Evolutionary conservation across 2,797 vertebrate species (phyloP).

Genomic region (Todus mexicanus): DNA sequence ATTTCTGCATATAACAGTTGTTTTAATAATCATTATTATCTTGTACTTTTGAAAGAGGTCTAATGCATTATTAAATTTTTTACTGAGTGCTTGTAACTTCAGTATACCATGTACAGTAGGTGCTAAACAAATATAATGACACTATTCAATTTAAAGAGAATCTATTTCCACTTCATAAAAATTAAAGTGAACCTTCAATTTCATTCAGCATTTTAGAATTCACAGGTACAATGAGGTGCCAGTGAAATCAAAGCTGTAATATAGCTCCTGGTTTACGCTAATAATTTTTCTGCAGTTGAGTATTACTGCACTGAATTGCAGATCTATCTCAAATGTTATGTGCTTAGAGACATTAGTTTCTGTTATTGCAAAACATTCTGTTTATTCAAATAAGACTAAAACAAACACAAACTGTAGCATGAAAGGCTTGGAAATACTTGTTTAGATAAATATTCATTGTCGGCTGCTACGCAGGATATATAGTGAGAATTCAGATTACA

Average conservation of each 20-base stretch:
- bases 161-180: not conserved
- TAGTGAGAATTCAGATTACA: not conserved
- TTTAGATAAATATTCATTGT: conserved; percentile 25
- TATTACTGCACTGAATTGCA: not conserved
- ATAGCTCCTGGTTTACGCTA: not conserved
- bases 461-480: not conserved
- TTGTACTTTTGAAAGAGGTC: not conserved
- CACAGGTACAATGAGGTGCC: not conserved
- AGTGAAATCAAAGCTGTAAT: not conserved
- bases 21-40: not conserved
- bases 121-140: conserved; percentile 2
- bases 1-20: not conserved
- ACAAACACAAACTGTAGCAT: not conserved
- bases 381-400: conserved; percentile 34
- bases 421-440: conserved; percentile 24
- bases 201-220: not conserved
- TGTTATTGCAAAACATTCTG: conserved; percentile 5
- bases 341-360: conserved; percentile 7
- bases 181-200: not conserved
- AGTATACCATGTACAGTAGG: not conserved
- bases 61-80: not conserved
- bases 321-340: not conserved
- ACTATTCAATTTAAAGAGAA: not conserved
- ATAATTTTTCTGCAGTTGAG: not conserved
- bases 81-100: not conserved